Percentiles rank a stretch among this genome's conserved stretches.
phyloP scores from a whole-genome alignment of 2,113 vertebrate species.

The Tamias sibiricus region DNA sequence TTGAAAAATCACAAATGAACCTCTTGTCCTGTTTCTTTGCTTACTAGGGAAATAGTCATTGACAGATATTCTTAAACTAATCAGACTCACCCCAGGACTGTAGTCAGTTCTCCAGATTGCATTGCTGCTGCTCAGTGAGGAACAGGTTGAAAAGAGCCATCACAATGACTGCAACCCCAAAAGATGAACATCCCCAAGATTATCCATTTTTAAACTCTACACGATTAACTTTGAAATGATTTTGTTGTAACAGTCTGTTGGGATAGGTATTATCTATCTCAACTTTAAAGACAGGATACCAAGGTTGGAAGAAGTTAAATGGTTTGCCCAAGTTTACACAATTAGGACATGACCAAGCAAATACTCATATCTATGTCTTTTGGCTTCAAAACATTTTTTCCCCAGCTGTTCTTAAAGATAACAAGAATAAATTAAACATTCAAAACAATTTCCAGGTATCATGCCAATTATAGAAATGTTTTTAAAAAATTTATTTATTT shows the following conservation, averaged over 20 bases:
- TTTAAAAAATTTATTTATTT: too few species aligned
- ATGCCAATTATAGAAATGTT: constrained; percentile 13
- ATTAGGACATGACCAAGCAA: constrained; percentile 38
- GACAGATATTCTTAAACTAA: background rate
- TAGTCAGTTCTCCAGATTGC: background rate
- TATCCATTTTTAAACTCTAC: background rate
- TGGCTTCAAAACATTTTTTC: constrained; percentile 30
- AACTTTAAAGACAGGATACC: constrained; percentile 13
- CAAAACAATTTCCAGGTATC: constrained; percentile 19
- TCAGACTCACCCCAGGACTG: background rate
- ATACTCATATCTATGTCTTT: background rate
- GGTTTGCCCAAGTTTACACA: constrained; percentile 37
- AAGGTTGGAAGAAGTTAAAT: constrained; percentile 37
- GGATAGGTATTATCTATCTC: constrained; percentile 1
- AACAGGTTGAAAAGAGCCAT: background rate
- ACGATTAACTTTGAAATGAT: constrained; percentile 18
- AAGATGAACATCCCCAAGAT: background rate
- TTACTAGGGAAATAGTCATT: constrained; percentile 41
- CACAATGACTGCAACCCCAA: background rate
- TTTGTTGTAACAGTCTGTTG: constrained; percentile 35
- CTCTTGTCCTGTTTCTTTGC: background rate
- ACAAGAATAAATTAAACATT: constrained; percentile 42
- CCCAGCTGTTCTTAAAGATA: constrained; percentile 30
- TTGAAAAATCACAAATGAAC: constrained; percentile 9
- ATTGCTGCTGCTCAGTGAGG: background rate